phyloP scores from a whole-genome alignment of 1,140 invertebrate genomes.

The Drosophila parvula region DNA sequence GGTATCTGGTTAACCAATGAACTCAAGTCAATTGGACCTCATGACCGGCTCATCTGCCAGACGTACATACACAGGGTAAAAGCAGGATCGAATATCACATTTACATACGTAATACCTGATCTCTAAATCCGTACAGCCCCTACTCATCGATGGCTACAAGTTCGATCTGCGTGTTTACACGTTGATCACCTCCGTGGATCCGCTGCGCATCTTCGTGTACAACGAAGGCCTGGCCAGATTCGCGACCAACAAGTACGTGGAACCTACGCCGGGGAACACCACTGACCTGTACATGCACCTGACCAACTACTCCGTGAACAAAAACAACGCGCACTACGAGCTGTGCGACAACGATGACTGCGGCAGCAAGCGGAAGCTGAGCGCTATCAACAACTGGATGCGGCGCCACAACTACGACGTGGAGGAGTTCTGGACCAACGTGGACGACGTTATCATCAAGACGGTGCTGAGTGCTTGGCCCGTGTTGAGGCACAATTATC shows the following conservation, averaged over 20 bases:
- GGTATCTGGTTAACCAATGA: conserved; percentile 92
- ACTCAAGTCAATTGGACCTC: conserved; percentile 90
- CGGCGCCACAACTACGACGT: conserved; percentile 89
- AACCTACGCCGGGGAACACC: conserved; percentile 91
- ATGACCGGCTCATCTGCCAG: conserved; percentile 93
- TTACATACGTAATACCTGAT: not conserved
- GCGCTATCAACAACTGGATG: conserved; percentile 91
- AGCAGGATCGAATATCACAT: not conserved
- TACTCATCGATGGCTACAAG: conserved; percentile 97
- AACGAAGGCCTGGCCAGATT: conserved; percentile 97
- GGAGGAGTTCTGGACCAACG: conserved; percentile 90
- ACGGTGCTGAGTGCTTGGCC: conserved; percentile 94
- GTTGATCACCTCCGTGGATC: conserved; percentile 97
- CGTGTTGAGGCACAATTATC: conserved; percentile 93
- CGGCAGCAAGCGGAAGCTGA: conserved; percentile 94
- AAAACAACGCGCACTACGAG: conserved; percentile 91
- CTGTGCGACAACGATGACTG: conserved; percentile 87
- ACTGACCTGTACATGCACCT: conserved; percentile 97
- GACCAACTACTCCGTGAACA: conserved; percentile 98
- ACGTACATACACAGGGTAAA: conserved; percentile 87
- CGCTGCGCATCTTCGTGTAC: conserved; percentile 96
- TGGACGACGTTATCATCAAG: conserved; percentile 96
- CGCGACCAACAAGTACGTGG: conserved; percentile 93
- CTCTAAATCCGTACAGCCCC: conserved; percentile 86
- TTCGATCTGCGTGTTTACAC: conserved; percentile 98